Percentiles rank a stretch among this genome's conserved stretches.
phyloP scores from a whole-genome alignment of 2,888 invertebrate genomes.

The Polymixis lichenea region DNA sequence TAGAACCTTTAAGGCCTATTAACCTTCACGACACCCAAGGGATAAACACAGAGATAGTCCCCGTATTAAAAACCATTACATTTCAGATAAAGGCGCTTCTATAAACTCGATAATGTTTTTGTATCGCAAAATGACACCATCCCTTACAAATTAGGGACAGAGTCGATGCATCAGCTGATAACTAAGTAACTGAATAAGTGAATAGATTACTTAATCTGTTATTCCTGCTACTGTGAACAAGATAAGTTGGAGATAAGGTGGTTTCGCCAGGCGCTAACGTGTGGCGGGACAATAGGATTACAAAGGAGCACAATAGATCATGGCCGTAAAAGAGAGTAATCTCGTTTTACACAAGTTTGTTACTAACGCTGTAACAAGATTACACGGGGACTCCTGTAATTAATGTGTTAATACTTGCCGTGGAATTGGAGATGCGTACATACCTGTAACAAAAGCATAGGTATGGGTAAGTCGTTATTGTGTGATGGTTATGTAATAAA shows the following conservation, averaged over 20 bases:
- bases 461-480: constrained; percentile 35
- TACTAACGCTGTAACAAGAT: constrained; percentile 83
- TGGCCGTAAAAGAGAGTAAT: constrained; percentile 77
- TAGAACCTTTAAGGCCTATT: constrained; percentile 13
- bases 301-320: constrained; percentile 79
- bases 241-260: constrained; percentile 75
- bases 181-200: constrained; percentile 59
- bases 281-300: constrained; percentile 84
- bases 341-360: constrained; percentile 80
- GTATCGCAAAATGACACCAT: constrained; percentile 66
- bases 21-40: constrained; percentile 28
- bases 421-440: constrained; percentile 74
- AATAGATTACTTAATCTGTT: constrained; percentile 68
- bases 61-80: constrained; percentile 26
- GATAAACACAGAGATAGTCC: constrained; percentile 27
- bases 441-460: constrained; percentile 76
- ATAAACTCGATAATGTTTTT: constrained; percentile 51
- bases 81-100: constrained; percentile 43
- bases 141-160: constrained; percentile 61
- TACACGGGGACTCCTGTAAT: constrained; percentile 74
- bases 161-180: constrained; percentile 61
- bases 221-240: constrained; percentile 65
- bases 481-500: constrained; percentile 5
- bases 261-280: constrained; percentile 74
- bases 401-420: constrained; percentile 65